Conservation (phyloP, 2,797 vertebrate genomes). For the Hephaestus fuliginosus region DNA sequence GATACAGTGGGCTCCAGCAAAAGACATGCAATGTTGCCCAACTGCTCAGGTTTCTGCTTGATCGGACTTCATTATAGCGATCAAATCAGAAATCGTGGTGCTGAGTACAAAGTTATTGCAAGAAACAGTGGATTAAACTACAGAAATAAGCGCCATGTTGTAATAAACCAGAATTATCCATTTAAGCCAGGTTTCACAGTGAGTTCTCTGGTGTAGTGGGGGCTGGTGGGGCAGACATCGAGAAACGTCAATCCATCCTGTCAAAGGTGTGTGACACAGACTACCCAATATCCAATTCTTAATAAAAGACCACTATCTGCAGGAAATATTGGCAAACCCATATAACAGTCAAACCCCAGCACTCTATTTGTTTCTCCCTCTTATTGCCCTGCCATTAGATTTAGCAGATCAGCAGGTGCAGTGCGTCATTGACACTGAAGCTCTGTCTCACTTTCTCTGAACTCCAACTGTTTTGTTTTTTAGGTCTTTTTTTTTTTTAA, state of each 20-base stretch:
- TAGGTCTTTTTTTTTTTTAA: too few relatives aligned
- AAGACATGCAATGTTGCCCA: too few relatives aligned
- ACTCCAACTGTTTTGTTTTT: neutral
- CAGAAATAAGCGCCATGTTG: neutral
- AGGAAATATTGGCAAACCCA: neutral
- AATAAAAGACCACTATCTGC: neutral
- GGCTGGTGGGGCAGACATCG: neutral
- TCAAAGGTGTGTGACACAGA: slow-evolving; percentile 12
- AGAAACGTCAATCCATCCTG: slow-evolving; percentile 19
- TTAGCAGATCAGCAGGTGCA: slow-evolving; percentile 2
- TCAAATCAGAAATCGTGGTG: too few relatives aligned
- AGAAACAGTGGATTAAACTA: neutral
- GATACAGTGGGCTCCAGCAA: too few relatives aligned
- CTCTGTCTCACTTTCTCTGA: neutral
- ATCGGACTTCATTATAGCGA: too few relatives aligned
- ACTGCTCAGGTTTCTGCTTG: neutral
- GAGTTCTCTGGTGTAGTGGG: neutral
- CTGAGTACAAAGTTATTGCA: neutral
- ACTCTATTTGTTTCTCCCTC: neutral
- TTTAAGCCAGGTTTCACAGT: neutral
- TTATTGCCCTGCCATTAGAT: slow-evolving; percentile 1
- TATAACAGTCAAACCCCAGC: neutral
- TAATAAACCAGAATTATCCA: neutral
- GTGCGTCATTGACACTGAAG: slow-evolving; percentile 3
- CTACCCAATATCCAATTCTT: neutral